Conservation (phyloP, 2,888 invertebrate species). For the Leucophenga maculata region DNA sequence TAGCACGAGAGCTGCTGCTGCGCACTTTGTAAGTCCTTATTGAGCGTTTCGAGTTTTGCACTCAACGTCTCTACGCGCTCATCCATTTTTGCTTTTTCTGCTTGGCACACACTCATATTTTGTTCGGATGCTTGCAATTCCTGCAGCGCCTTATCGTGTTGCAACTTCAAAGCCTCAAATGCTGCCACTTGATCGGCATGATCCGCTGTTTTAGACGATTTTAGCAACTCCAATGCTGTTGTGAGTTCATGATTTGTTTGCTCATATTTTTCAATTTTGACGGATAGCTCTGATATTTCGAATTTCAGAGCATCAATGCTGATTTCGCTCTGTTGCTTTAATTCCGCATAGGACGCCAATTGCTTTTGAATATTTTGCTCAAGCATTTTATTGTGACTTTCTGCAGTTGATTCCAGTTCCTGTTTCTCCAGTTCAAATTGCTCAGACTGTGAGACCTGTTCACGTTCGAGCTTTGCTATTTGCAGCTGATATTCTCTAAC, state of each 20-base stretch:
- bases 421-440: constrained; percentile 42
- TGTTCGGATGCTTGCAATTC: neutral
- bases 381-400: constrained; percentile 37
- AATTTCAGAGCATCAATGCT: constrained; percentile 37
- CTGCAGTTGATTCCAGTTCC: constrained; percentile 41
- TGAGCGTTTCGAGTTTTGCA: constrained; percentile 34
- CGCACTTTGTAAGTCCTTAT: constrained; percentile 35
- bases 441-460: constrained; percentile 24
- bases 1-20: constrained; percentile 26
- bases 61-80: constrained; percentile 37
- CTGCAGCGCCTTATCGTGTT: neutral
- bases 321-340: constrained; percentile 21
- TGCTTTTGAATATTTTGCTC: neutral
- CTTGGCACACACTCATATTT: neutral
- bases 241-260: neutral
- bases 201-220: neutral
- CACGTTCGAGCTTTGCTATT: constrained; percentile 26
- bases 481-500: constrained; percentile 30
- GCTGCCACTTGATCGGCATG: neutral
- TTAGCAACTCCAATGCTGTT: neutral
- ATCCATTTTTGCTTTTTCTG: neutral
- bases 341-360: constrained; percentile 17
- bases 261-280: neutral
- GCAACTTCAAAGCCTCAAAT: neutral
- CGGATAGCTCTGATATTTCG: constrained; percentile 23